phyloP scores from a whole-genome alignment of 2,888 invertebrate genomes.

The Torymus aiolomorphi region DNA sequence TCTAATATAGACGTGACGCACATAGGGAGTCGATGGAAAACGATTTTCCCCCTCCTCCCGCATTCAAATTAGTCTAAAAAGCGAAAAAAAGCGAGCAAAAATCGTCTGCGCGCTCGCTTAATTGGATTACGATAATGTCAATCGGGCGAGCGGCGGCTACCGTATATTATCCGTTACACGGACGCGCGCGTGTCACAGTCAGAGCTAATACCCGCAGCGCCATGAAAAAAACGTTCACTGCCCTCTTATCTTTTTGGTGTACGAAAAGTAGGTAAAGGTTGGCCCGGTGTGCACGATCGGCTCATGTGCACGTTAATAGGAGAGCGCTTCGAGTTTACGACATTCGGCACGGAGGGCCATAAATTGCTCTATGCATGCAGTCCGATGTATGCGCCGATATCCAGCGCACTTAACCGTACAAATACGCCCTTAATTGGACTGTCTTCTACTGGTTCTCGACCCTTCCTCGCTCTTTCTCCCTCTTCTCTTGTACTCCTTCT shows the following conservation, averaged over 20 bases:
- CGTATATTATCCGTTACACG: background rate
- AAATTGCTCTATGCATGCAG: slow-evolving; percentile 64
- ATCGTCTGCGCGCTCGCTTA: slow-evolving; percentile 11
- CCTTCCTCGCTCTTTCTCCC: slow-evolving; percentile 2
- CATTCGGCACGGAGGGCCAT: slow-evolving; percentile 65
- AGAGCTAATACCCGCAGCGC: background rate
- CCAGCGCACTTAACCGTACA: slow-evolving; percentile 67
- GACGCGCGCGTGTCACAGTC: too few species aligned
- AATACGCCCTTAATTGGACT: slow-evolving; percentile 71
- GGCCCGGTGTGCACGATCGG: background rate
- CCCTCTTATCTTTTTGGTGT: background rate
- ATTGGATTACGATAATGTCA: slow-evolving; percentile 55
- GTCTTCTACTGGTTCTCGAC: slow-evolving; percentile 58
- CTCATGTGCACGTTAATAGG: slow-evolving; percentile 2
- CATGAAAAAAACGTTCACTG: background rate
- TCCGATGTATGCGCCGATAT: slow-evolving; percentile 70
- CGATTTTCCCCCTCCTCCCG: slow-evolving; percentile 8
- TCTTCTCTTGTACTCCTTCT: background rate
- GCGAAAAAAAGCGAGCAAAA: background rate
- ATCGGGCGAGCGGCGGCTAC: slow-evolving; percentile 1
- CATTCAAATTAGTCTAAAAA: slow-evolving; percentile 37
- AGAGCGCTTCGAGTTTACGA: slow-evolving; percentile 64
- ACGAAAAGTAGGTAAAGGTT: slow-evolving; percentile 45
- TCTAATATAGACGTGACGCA: slow-evolving; percentile 29
- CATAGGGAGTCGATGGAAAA: slow-evolving; percentile 31